Percentiles rank a stretch among this genome's conserved stretches.
Conservation (phyloP, 2,113 vertebrate genomes). For the Aspiorhynchus laticeps region DNA sequence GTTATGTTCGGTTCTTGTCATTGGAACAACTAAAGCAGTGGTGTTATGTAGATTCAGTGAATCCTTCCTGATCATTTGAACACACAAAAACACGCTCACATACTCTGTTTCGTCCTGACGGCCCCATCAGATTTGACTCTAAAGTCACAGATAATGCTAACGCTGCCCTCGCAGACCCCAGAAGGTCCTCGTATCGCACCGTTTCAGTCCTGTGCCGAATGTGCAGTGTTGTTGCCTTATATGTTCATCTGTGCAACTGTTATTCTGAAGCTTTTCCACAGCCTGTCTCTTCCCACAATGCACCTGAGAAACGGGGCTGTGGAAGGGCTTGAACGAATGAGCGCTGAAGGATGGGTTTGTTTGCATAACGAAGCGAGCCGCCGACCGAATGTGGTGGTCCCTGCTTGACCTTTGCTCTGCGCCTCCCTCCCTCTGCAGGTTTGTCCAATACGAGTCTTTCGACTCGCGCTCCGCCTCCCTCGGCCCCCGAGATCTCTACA, state of each 20-base stretch:
- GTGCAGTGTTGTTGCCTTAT: slow-evolving; percentile 34
- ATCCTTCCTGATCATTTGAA: neutral
- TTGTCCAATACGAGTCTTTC: slow-evolving; percentile 89
- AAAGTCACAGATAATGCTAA: neutral
- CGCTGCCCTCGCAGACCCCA: neutral
- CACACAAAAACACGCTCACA: neutral
- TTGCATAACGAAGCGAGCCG: neutral
- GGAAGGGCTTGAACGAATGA: slow-evolving; percentile 46
- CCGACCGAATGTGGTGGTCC: neutral
- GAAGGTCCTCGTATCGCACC: neutral
- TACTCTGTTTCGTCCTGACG: neutral
- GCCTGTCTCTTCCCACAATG: slow-evolving; percentile 23
- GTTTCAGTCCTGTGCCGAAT: neutral
- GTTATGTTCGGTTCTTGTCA: neutral
- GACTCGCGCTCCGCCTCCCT: slow-evolving; percentile 83
- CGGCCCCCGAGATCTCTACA: slow-evolving; percentile 87
- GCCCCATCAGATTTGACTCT: neutral
- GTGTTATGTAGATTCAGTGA: neutral
- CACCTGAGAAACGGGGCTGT: slow-evolving; percentile 25
- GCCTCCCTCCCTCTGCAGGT: slow-evolving; percentile 82
- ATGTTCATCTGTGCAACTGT: slow-evolving; percentile 36
- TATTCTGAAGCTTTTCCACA: slow-evolving; percentile 42
- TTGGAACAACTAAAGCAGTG: neutral
- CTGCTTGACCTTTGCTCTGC: slow-evolving; percentile 76
- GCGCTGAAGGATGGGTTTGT: neutral